A percentile compares a stretch with the other conserved stretches of the same genome.
Evolutionary conservation across 2,888 invertebrate species (phyloP).

Genomic region (Pediacus dermestoides): DNA sequence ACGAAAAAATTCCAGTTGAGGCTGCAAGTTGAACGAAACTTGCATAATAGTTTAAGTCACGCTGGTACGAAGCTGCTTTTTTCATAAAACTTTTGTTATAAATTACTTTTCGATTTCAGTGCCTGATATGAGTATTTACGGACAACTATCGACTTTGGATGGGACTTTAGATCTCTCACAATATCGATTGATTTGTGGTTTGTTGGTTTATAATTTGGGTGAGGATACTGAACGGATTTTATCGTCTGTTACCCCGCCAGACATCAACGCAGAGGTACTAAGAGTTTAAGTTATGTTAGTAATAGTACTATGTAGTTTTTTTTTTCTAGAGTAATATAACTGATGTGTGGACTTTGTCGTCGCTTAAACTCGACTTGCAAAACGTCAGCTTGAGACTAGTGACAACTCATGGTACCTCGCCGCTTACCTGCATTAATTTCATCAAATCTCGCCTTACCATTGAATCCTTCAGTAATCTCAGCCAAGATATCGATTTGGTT

Average conservation of each 20-base stretch:
- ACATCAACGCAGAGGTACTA: slow-evolving; percentile 37
- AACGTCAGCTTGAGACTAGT: slow-evolving; percentile 78
- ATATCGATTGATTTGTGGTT: slow-evolving; percentile 82
- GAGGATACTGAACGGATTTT: slow-evolving; percentile 71
- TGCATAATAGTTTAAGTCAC: slow-evolving; percentile 53
- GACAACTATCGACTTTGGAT: slow-evolving; percentile 80
- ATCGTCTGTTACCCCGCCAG: slow-evolving; percentile 41
- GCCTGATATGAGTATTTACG: slow-evolving; percentile 81
- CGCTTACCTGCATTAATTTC: slow-evolving; percentile 85
- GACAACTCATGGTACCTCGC: slow-evolving; percentile 57
- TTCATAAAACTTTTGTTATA: slow-evolving; percentile 28
- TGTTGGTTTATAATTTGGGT: slow-evolving; percentile 85
- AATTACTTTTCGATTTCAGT: slow-evolving; percentile 47
- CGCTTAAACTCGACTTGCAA: slow-evolving; percentile 76
- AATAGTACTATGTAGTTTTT: background rate
- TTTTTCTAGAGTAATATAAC: slow-evolving; percentile 37
- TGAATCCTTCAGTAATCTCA: slow-evolving; percentile 82
- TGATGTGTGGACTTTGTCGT: slow-evolving; percentile 74
- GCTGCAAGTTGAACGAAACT: slow-evolving; percentile 78
- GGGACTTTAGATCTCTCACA: slow-evolving; percentile 78
- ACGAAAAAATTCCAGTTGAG: slow-evolving; percentile 78
- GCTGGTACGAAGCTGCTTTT: background rate
- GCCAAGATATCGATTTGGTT: slow-evolving; percentile 88
- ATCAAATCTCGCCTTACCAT: slow-evolving; percentile 83
- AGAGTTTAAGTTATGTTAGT: background rate